Evolutionary conservation across 2,888 invertebrate species (phyloP).

Genomic region (Leucophenga montana): DNA sequence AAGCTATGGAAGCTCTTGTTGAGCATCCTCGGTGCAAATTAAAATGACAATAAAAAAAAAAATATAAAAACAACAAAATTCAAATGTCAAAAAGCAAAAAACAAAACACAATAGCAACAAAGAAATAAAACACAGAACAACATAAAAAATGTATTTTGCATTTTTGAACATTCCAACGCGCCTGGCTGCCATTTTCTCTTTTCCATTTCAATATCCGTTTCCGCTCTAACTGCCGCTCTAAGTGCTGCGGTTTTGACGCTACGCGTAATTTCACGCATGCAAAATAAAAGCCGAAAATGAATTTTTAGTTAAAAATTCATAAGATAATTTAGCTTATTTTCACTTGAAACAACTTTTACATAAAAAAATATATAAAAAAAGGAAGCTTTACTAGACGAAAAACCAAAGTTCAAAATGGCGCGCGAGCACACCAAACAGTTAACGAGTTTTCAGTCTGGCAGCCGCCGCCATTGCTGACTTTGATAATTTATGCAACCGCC

Average conservation of each 20-base stretch:
- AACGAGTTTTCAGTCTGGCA: neutral
- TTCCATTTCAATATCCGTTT: neutral
- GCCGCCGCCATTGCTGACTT: constrained; percentile 4
- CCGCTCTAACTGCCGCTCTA: neutral
- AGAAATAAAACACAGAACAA: neutral
- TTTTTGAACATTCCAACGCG: neutral
- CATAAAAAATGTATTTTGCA: neutral
- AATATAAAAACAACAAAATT: neutral
- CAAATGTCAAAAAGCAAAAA: neutral
- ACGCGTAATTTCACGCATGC: neutral
- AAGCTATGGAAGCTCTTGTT: neutral
- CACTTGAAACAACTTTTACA: constrained; percentile 19
- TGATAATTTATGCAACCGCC: constrained; percentile 43
- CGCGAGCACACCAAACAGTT: neutral
- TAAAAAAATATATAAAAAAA: constrained; percentile 1
- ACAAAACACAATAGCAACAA: neutral
- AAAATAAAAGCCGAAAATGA: constrained; percentile 1
- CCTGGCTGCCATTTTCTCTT: neutral
- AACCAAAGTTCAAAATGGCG: neutral
- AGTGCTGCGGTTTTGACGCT: neutral
- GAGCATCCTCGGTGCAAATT: neutral
- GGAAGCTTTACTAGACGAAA: too few relatives aligned
- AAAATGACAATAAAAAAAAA: constrained; percentile 14
- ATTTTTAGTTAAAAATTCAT: constrained; percentile 17
- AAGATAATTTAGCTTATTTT: constrained; percentile 19